phyloP scores from a whole-genome alignment of 2,113 vertebrate species.

The Eclectus roratus region DNA sequence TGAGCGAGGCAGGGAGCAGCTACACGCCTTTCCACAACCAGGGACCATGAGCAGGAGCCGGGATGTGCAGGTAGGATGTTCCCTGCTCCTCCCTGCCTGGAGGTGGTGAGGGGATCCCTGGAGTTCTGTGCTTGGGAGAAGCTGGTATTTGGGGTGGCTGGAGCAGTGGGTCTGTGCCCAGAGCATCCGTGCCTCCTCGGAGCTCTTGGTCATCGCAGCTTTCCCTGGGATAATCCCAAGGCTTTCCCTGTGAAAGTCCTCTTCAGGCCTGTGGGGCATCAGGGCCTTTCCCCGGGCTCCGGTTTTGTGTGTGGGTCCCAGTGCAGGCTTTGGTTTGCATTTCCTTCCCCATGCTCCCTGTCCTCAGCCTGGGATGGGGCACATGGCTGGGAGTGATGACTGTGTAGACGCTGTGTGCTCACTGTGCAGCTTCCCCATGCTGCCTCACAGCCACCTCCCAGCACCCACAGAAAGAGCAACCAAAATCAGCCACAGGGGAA shows the following conservation, averaged over 20 bases:
- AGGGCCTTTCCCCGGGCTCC: not conserved
- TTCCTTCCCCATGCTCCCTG: accelerated
- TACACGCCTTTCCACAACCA: conserved; percentile 48
- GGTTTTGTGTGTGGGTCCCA: not conserved
- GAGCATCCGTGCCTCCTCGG: accelerated
- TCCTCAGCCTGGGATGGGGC: not conserved
- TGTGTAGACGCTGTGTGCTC: accelerated
- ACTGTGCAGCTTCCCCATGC: accelerated
- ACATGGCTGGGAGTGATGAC: accelerated
- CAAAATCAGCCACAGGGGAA: not conserved
- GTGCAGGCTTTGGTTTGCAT: not conserved
- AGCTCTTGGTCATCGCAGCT: not conserved
- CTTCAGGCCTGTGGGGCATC: not conserved
- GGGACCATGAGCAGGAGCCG: not conserved
- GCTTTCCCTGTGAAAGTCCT: not conserved
- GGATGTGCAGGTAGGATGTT: not conserved
- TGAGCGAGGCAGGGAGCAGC: not conserved
- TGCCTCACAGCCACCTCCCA: not conserved
- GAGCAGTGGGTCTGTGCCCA: not conserved
- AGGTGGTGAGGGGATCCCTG: accelerated
- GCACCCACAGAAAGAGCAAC: not conserved
- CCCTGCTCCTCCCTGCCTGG: not conserved
- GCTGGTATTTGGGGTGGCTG: too few species aligned
- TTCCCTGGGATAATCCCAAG: not conserved
- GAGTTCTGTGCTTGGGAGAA: not conserved